Percentiles rank a stretch among this genome's conserved stretches.
These are phyloP conservation scores for Dendrocincla tyrannina DNA, from an alignment of 2,797 vertebrate genomes.

Conservation along the genomic window DNA sequence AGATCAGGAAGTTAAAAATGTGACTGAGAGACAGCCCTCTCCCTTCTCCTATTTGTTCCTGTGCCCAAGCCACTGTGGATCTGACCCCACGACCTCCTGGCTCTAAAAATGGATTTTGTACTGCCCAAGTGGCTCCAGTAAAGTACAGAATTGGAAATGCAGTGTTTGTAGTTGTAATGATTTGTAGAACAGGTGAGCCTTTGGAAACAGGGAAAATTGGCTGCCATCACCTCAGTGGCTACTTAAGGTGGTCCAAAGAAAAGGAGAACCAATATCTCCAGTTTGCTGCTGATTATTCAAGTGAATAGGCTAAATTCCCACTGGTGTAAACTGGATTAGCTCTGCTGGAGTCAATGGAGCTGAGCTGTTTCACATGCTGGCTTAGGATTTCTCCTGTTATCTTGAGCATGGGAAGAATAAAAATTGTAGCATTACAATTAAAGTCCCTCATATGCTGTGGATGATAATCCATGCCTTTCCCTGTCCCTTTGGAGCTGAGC, in stretches of 20 bases:
- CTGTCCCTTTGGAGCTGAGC: slow-evolving; percentile 33
- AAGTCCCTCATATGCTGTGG: background rate
- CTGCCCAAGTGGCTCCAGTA: background rate
- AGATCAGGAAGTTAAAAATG: slow-evolving; percentile 2
- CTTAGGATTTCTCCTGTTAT: background rate
- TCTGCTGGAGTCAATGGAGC: background rate
- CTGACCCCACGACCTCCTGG: slow-evolving; percentile 27
- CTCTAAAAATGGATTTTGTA: slow-evolving; percentile 30
- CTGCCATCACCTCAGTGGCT: background rate
- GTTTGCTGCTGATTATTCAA: background rate
- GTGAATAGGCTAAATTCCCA: background rate
- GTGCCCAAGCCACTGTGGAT: background rate
- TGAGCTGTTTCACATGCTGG: background rate
- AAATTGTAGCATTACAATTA: background rate
- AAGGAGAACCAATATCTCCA: background rate
- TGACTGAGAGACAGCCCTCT: background rate
- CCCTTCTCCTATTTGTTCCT: slow-evolving; percentile 1
- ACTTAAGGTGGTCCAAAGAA: background rate
- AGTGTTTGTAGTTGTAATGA: slow-evolving; percentile 29
- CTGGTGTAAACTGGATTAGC: background rate
- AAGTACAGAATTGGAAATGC: slow-evolving; percentile 8
- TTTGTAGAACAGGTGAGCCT: background rate
- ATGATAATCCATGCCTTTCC: slow-evolving; percentile 35
- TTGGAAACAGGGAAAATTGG: background rate
- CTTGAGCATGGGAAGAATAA: background rate